Conservation (phyloP, 2,888 invertebrate genomes). For the Cinara cedri region DNA sequence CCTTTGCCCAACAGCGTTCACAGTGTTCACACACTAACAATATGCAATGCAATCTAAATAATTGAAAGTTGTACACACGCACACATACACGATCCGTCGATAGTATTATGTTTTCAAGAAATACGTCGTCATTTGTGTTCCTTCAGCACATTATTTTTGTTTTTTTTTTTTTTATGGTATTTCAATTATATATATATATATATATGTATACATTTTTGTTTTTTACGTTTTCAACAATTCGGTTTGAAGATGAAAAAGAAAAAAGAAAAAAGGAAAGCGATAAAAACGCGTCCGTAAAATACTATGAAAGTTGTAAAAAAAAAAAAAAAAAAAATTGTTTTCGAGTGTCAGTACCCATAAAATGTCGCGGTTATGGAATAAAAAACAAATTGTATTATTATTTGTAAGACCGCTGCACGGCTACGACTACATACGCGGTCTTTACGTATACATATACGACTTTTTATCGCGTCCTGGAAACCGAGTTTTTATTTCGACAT, state of each 20-base stretch:
- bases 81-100: no score
- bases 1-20: no score
- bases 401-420: conserved; percentile 3
- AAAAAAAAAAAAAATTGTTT: conserved; percentile 11
- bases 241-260: conserved; percentile 12
- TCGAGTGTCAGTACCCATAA: conserved; percentile 8
- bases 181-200: no score
- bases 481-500: conserved; percentile 28
- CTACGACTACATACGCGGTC: not conserved
- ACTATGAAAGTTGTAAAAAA: conserved; percentile 1
- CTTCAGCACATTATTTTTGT: no score
- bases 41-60: no score
- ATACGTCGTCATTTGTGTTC: no score
- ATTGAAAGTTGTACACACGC: no score
- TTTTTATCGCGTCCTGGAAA: conserved; percentile 29
- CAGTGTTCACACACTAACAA: no score
- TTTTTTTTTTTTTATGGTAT: no score
- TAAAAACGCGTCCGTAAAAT: not conserved
- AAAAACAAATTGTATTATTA: conserved; percentile 38
- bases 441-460: not conserved
- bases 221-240: not conserved
- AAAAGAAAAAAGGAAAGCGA: not conserved
- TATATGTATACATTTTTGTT: not conserved
- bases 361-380: conserved; percentile 32
- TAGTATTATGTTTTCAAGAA: no score